Evolutionary conservation across 2,888 invertebrate genomes (phyloP).

Genomic region (Megastigmus dorsalis): DNA sequence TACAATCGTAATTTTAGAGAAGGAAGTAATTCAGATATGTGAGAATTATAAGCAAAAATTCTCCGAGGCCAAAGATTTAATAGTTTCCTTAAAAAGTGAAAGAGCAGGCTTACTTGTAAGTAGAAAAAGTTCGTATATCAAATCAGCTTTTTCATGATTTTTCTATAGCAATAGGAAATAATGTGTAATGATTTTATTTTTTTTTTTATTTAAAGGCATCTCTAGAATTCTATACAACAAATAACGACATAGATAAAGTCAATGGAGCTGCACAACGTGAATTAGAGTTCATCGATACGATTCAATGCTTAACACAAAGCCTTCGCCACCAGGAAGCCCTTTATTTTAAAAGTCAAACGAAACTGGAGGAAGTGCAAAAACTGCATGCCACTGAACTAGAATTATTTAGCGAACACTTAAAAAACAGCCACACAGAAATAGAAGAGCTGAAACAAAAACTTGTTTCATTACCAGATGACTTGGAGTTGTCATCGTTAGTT

Average conservation of each 20-base stretch:
- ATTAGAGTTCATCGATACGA: too few species aligned
- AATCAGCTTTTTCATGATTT: too few species aligned
- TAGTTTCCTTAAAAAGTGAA: background rate
- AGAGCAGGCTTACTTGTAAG: background rate
- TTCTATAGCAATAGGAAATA: too few species aligned
- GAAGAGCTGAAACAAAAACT: background rate
- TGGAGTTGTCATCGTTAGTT: background rate
- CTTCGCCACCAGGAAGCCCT: background rate
- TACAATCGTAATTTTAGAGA: background rate
- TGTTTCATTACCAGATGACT: background rate
- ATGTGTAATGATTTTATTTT: too few species aligned
- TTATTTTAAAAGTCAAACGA: background rate
- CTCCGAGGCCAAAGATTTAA: background rate
- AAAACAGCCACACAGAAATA: background rate
- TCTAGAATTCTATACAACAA: background rate
- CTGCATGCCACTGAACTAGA: background rate
- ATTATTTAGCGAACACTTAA: background rate
- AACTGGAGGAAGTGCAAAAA: background rate
- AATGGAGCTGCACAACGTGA: background rate
- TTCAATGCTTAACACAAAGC: background rate
- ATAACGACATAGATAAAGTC: background rate
- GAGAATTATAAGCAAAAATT: constrained; percentile 11
- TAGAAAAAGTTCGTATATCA: background rate
- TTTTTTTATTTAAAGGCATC: background rate
- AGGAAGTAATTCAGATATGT: constrained; percentile 6